Base-by-base conservation (phyloP, 2,113 vertebrate genomes). In the Puma concolor region DNA sequence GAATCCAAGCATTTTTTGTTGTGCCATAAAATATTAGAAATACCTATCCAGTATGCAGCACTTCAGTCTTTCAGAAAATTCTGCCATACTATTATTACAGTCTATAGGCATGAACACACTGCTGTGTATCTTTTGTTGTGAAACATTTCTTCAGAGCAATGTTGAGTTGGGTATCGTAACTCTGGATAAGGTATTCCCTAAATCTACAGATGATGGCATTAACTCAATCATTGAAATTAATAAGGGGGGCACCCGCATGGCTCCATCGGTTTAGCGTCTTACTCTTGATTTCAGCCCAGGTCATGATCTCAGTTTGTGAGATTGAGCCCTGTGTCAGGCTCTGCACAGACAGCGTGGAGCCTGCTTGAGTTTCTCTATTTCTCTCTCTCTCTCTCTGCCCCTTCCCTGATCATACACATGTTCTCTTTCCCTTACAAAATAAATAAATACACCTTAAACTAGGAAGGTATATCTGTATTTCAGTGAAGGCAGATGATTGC, bases 51-150 rank as follows among this genome's bases (percentile, higher is more conserved):
- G 44, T n/a, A n/a, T 15, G 38, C 1, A 69, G 10, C 3, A 52
- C n/a, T 94, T 96, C n/a, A 36, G 16, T 33, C 52, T 87, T 71
- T 25, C 7, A 31, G 21, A 8, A 44, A 27, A 63, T 92, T 81
- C n/a, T 41, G 11, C 10, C 23, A 64, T 8, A 19, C 17, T 64
- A 12, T 69, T 44, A 71, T 19, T n/a, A 11, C 15, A 44, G 15
- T 41, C 54, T 16, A 48, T 3, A 15, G 13, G 17, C 0, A 9
- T 57, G 64, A 71, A 0, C 2, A 21, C 6, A 36, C 5, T 38
- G 71, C 21, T 71, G 27, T 7, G 0, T 48, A 52, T 19, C 14
- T 82, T 36, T 76, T 94, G 57, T 13, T n/a, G 5, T 76, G 66
- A 86, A 82, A 69, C 5, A 16, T 48, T 85, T 48, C 52, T 90